A percentile compares a stretch with the other conserved stretches of the same genome.
Evolutionary conservation across 2,113 vertebrate genomes (phyloP).

Genomic region (Epinephelus cyanopodus): DNA sequence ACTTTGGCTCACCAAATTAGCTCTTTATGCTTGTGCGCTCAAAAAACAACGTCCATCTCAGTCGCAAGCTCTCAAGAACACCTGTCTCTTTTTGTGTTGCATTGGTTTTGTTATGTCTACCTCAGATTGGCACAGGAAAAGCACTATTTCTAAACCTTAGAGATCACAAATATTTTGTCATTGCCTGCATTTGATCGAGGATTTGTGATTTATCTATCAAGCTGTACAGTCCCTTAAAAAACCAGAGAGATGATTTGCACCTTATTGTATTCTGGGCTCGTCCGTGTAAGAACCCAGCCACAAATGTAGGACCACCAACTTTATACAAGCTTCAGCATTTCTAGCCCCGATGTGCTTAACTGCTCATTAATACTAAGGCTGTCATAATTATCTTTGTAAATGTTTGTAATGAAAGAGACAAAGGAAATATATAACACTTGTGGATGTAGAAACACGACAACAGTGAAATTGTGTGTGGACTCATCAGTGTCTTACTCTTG

Average conservation of each 20-base stretch:
- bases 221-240: conserved; percentile 57
- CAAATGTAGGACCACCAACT: conserved; percentile 49
- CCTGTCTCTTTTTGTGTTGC: conserved; percentile 38
- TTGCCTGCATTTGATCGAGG: conserved; percentile 46
- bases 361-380: conserved; percentile 60
- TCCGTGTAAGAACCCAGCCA: conserved; percentile 43
- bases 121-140: conserved; percentile 80
- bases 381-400: conserved; percentile 84
- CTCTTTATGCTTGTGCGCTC: conserved; percentile 27
- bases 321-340: conserved; percentile 64
- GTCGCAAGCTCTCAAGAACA: conserved; percentile 34
- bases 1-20: conserved; percentile 18
- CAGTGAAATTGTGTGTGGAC: conserved; percentile 74
- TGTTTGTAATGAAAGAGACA: conserved; percentile 82
- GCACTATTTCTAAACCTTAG: conserved; percentile 66
- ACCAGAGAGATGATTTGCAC: conserved; percentile 66
- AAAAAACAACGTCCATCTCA: conserved; percentile 52
- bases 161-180: conserved; percentile 46
- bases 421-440: conserved; percentile 56
- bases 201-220: conserved; percentile 44
- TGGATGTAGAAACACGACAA: conserved; percentile 75
- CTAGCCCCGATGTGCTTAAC: conserved; percentile 48
- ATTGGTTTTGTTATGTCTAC: conserved; percentile 77
- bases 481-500: conserved; percentile 76
- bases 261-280: conserved; percentile 61